These are phyloP conservation scores for Rhopalosiphum maidis DNA, from an alignment of 1,140 invertebrate species.

Conservation along the genomic window DNA sequence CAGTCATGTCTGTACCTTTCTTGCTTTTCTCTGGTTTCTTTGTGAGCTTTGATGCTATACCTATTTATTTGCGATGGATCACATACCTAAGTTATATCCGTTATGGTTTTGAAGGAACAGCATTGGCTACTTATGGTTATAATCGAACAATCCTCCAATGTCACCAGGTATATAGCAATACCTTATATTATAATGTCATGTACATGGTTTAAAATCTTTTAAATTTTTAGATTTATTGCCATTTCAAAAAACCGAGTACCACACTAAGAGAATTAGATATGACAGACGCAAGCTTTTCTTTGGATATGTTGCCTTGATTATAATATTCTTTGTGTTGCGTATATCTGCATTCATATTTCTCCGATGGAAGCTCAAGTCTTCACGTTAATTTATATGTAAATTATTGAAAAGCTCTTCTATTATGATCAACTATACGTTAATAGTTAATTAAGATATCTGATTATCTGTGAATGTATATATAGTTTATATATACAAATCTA, in stretches of 20 bases:
- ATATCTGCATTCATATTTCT: constrained; percentile 90
- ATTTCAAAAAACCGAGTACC: constrained; percentile 86
- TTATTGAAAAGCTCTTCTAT: constrained; percentile 74
- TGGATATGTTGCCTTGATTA: constrained; percentile 82
- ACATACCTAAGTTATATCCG: constrained; percentile 94
- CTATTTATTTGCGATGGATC: constrained; percentile 92
- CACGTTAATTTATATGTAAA: constrained; percentile 63
- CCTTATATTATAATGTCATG: constrained; percentile 24
- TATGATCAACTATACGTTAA: not conserved
- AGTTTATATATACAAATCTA: constrained; percentile 27
- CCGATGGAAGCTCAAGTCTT: constrained; percentile 74
- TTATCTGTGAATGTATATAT: not conserved
- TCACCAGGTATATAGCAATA: constrained; percentile 64
- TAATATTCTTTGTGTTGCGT: constrained; percentile 87
- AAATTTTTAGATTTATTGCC: constrained; percentile 73
- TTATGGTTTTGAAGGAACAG: constrained; percentile 93
- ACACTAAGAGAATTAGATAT: constrained; percentile 91
- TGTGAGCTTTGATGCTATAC: constrained; percentile 95
- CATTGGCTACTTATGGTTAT: constrained; percentile 92
- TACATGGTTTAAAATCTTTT: constrained; percentile 49
- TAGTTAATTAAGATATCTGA: not conserved
- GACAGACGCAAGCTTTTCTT: constrained; percentile 75
- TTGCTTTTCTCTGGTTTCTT: constrained; percentile 96
- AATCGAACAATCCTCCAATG: constrained; percentile 81
- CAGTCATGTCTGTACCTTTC: constrained; percentile 93